Conservation (phyloP, 2,113 vertebrate species). For the Ancistrus triradiatus region DNA sequence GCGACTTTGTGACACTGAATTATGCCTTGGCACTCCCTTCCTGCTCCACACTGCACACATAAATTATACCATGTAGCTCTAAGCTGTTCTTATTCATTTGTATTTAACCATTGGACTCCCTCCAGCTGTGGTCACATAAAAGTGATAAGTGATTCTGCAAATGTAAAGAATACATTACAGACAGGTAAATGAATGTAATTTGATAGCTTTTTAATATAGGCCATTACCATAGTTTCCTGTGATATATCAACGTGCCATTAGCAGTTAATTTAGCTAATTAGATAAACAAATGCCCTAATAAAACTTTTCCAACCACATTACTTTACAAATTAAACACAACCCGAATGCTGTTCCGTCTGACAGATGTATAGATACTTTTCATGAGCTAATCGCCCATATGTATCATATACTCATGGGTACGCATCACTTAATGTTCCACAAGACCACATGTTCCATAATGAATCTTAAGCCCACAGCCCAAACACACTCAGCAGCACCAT, state of each 20-base stretch:
- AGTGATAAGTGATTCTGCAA: conserved; percentile 26
- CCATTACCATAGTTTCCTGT: conserved; percentile 33
- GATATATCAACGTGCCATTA: conserved; percentile 24
- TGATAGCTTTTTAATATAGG: conserved; percentile 42
- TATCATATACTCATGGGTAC: conserved; percentile 15
- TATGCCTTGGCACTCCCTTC: not conserved
- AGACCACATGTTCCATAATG: not conserved
- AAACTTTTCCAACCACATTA: conserved; percentile 21
- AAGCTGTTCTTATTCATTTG: conserved; percentile 28
- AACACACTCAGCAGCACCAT: conserved; percentile 10
- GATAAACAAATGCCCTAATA: conserved; percentile 45
- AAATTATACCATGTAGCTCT: conserved; percentile 32
- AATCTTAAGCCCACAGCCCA: not conserved
- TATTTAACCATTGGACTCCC: conserved; percentile 26
- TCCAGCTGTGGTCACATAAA: conserved; percentile 28
- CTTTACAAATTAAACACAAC: conserved; percentile 12
- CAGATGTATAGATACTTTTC: not conserved
- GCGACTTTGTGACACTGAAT: conserved; percentile 26
- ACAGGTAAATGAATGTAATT: conserved; percentile 30
- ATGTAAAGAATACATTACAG: conserved; percentile 10
- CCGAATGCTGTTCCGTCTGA: conserved; percentile 5
- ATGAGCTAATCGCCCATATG: conserved; percentile 5
- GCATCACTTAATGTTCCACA: conserved; percentile 9
- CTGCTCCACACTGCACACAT: not conserved
- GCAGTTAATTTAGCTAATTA: conserved; percentile 38